phyloP scores from a whole-genome alignment of 1,140 invertebrate genomes.

The Alviniconcha marisindica region DNA sequence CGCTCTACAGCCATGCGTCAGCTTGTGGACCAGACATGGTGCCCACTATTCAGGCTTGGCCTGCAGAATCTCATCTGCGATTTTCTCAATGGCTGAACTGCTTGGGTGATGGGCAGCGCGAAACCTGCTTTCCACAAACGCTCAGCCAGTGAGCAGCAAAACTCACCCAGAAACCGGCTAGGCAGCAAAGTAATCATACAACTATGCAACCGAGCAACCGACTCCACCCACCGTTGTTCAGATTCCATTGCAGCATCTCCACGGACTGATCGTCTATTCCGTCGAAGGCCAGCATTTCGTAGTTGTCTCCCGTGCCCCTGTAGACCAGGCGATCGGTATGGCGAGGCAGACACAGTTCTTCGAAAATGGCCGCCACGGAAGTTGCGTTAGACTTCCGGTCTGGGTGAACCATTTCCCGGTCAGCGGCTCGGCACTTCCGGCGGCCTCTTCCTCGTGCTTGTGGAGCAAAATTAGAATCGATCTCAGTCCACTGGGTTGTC shows the following conservation, averaged over 20 bases:
- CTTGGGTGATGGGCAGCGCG: too few relatives aligned
- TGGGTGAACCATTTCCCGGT: not conserved
- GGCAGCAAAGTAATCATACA: not conserved
- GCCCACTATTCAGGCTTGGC: too few relatives aligned
- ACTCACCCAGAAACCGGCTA: not conserved
- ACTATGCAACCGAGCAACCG: too few relatives aligned
- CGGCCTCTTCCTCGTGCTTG: not conserved
- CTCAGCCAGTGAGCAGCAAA: not conserved
- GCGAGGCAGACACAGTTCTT: conserved; percentile 21
- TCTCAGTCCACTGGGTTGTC: too few relatives aligned
- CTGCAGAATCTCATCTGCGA: too few relatives aligned
- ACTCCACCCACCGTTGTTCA: conserved; percentile 3
- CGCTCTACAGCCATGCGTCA: too few relatives aligned
- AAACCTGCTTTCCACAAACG: too few relatives aligned
- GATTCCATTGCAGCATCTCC: conserved; percentile 16
- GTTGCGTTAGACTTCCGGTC: conserved; percentile 16
- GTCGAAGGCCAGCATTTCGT: conserved; percentile 25
- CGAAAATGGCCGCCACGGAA: conserved; percentile 20
- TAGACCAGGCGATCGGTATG: conserved; percentile 26
- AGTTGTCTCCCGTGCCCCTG: not conserved
- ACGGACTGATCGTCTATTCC: not conserved
- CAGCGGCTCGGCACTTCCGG: not conserved
- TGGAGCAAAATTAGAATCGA: too few relatives aligned
- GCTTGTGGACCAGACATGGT: too few relatives aligned
- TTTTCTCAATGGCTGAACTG: too few relatives aligned